phyloP scores from a whole-genome alignment of 1,140 invertebrate species.

The Oryzaephilus surinamensis region DNA sequence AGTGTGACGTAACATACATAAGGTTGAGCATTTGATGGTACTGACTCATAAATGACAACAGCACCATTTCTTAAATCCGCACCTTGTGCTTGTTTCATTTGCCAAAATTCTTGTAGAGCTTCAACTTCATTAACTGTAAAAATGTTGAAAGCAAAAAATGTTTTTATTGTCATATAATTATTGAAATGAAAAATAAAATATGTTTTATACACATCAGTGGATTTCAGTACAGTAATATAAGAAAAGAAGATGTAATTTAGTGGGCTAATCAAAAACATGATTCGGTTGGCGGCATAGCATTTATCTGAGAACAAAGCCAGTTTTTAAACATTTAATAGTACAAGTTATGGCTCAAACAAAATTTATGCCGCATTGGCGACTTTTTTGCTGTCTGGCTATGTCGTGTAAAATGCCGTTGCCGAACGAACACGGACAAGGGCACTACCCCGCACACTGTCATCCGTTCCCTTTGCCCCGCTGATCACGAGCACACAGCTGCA shows the following conservation, averaged over 20 bases:
- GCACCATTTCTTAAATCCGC: slow-evolving; percentile 80
- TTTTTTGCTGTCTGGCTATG: slow-evolving; percentile 31
- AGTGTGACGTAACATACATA: slow-evolving; percentile 92
- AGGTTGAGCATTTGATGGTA: slow-evolving; percentile 77
- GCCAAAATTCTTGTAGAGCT: slow-evolving; percentile 93
- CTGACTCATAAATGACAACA: slow-evolving; percentile 89
- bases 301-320: slow-evolving; percentile 25
- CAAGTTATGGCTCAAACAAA: slow-evolving; percentile 31
- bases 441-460: too few species aligned
- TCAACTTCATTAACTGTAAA: slow-evolving; percentile 86
- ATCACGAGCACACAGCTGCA: too few species aligned
- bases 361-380: slow-evolving; percentile 28
- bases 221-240: too few species aligned
- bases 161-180: too few species aligned
- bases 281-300: slow-evolving; percentile 3
- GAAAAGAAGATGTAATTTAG: too few species aligned
- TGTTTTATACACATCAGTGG: too few species aligned
- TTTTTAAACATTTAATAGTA: slow-evolving; percentile 33
- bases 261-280: too few species aligned
- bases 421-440: slow-evolving; percentile 1
- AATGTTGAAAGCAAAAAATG: background rate
- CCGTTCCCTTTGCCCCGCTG: too few species aligned
- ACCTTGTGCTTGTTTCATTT: slow-evolving; percentile 86
- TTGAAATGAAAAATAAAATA: too few species aligned
- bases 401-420: slow-evolving; percentile 14